These are phyloP conservation scores for Megastigmus dorsalis DNA, from an alignment of 2,888 invertebrate species.

Conservation along the genomic window DNA sequence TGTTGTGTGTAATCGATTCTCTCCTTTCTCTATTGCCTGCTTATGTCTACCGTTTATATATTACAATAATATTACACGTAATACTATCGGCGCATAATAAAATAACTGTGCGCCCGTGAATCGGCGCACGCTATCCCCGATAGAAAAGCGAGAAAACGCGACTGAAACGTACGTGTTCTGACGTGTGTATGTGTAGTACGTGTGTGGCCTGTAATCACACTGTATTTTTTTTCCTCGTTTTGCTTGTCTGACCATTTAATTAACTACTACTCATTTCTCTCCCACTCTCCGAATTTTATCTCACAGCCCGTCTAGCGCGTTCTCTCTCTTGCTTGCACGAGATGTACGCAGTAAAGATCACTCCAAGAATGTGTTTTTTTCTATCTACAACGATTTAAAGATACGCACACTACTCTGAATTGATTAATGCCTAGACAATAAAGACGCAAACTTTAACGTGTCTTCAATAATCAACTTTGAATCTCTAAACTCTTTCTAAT, in stretches of 20 bases:
- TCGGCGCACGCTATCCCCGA: slow-evolving; percentile 60
- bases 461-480: neutral
- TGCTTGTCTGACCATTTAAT: slow-evolving; percentile 4
- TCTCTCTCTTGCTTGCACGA: slow-evolving; percentile 11
- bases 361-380: neutral
- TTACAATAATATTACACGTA: slow-evolving; percentile 74
- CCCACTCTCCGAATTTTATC: slow-evolving; percentile 23
- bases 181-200: neutral
- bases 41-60: slow-evolving; percentile 64
- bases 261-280: slow-evolving; percentile 14
- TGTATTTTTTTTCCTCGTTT: neutral
- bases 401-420: neutral
- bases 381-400: neutral
- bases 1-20: slow-evolving; percentile 16
- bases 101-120: slow-evolving; percentile 66
- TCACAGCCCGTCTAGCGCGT: slow-evolving; percentile 52
- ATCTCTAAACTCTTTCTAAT: slow-evolving; percentile 18
- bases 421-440: neutral
- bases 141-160: slow-evolving; percentile 60
- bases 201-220: slow-evolving; percentile 1
- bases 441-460: slow-evolving; percentile 18
- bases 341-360: slow-evolving; percentile 21
- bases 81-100: slow-evolving; percentile 74
- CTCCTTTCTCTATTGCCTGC: slow-evolving; percentile 46
- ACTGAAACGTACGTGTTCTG: slow-evolving; percentile 2